Evolutionary conservation across 2,113 vertebrate genomes (phyloP).

Genomic region (Oreotragus oreotragus): DNA sequence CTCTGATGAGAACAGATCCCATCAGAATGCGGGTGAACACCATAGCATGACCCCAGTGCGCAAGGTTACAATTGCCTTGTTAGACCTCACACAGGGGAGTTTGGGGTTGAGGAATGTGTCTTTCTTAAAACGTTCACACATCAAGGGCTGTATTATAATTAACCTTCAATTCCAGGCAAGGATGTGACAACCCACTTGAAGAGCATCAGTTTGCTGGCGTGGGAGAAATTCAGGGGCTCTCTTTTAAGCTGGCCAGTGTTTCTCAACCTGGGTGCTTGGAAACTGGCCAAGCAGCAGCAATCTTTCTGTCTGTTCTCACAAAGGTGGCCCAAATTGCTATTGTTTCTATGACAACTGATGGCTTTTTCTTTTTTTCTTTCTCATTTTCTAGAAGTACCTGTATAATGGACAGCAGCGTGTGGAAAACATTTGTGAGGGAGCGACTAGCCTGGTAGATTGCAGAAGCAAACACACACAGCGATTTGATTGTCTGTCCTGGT

Average conservation of each 20-base stretch:
- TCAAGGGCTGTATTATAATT: conserved; percentile 3
- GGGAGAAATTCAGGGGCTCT: conserved; percentile 50
- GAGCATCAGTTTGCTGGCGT: neutral
- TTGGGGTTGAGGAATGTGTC: neutral
- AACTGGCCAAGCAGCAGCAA: conserved; percentile 29
- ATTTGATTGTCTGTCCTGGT: neutral
- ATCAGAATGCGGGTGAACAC: conserved; percentile 2
- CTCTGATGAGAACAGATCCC: conserved; percentile 18
- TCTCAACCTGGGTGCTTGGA: conserved; percentile 67
- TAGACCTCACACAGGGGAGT: neutral
- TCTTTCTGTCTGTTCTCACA: neutral
- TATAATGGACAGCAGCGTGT: neutral
- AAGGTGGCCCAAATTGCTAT: conserved; percentile 30
- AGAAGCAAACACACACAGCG: neutral
- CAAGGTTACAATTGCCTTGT: neutral
- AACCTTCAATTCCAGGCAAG: conserved; percentile 37
- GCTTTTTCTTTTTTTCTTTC: neutral
- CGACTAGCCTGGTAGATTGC: neutral
- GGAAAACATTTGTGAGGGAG: neutral
- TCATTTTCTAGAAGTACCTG: neutral
- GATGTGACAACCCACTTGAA: conserved; percentile 44
- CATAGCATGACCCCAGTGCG: neutral
- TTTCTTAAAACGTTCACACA: neutral
- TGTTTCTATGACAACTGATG: conserved; percentile 78
- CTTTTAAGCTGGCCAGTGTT: neutral